These are phyloP conservation scores for Eulemur rubriventer DNA, from an alignment of 2,797 vertebrate species.

Conservation along the genomic window DNA sequence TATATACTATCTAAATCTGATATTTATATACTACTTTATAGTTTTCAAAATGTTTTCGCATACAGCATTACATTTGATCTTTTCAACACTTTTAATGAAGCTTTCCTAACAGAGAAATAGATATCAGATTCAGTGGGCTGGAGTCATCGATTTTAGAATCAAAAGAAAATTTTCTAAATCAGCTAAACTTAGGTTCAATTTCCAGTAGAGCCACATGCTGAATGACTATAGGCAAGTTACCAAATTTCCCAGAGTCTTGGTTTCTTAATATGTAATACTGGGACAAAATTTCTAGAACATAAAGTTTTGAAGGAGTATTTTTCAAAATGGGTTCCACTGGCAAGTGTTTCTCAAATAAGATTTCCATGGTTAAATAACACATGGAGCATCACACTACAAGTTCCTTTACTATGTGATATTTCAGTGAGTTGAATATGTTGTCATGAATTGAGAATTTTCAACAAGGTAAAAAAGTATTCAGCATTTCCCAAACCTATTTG, in stretches of 20 bases:
- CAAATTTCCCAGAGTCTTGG: background rate
- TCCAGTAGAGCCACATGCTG: background rate
- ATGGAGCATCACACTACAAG: background rate
- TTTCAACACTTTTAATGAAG: background rate
- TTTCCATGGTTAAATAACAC: background rate
- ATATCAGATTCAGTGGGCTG: background rate
- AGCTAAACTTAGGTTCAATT: background rate
- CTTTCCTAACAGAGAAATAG: background rate
- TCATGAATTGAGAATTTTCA: background rate
- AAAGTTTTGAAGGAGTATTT: background rate
- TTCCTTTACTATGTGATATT: background rate
- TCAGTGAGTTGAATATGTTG: background rate
- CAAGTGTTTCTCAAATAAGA: background rate
- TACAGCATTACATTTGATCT: background rate
- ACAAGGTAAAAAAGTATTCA: background rate
- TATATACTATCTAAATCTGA: background rate
- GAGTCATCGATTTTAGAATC: background rate
- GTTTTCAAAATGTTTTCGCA: background rate
- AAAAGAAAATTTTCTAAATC: conserved; percentile 17
- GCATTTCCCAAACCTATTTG: background rate
- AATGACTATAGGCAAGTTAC: background rate
- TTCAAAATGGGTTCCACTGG: background rate
- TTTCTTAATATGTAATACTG: background rate
- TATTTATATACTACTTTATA: background rate
- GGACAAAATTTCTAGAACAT: background rate